These are phyloP conservation scores for Lampropteryx suffumata DNA, from an alignment of 2,888 invertebrate genomes.

Conservation along the genomic window DNA sequence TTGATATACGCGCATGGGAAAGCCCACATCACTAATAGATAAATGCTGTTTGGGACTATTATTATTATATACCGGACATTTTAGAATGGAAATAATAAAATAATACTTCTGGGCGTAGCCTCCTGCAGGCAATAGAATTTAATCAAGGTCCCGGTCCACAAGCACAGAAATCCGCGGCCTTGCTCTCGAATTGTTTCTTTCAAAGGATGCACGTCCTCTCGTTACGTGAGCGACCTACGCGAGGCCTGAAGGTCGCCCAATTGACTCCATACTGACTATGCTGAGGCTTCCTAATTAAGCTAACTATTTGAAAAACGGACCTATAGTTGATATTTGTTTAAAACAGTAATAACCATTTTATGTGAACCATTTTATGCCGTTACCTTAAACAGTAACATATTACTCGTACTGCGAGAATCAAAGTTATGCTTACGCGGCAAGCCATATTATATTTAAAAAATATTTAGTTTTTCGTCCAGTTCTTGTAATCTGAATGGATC, in stretches of 20 bases:
- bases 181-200: slow-evolving; percentile 43
- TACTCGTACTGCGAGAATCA: too few relatives aligned
- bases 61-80: too few relatives aligned
- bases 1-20: too few relatives aligned
- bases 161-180: slow-evolving; percentile 31
- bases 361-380: neutral
- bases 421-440: too few relatives aligned
- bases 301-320: neutral
- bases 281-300: slow-evolving; percentile 24
- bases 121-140: neutral
- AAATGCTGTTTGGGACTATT: too few relatives aligned
- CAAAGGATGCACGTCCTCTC: slow-evolving; percentile 36
- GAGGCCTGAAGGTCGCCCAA: slow-evolving; percentile 21
- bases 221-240: slow-evolving; percentile 11
- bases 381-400: neutral
- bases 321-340: neutral
- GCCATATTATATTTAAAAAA: neutral
- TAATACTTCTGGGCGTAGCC: too few relatives aligned
- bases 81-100: too few relatives aligned
- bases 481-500: slow-evolving; percentile 12
- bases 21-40: too few relatives aligned
- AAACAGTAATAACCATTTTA: neutral
- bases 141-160: neutral
- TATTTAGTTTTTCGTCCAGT: slow-evolving; percentile 11
- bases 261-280: slow-evolving; percentile 23